These are phyloP conservation scores for Clarias gariepinus DNA, from an alignment of 2,113 vertebrate genomes.

Conservation along the genomic window DNA sequence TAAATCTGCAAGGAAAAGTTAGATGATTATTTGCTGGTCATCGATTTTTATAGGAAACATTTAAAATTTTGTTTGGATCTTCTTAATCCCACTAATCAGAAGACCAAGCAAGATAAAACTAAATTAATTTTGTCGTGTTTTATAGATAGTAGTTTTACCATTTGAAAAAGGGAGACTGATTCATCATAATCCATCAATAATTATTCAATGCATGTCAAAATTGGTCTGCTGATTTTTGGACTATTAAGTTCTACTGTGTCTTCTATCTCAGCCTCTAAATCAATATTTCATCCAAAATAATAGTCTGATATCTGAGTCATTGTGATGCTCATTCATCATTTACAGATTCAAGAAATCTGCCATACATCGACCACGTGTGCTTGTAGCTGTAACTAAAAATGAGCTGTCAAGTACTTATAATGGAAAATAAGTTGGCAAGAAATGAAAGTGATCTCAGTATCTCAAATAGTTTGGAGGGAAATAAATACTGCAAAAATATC, in stretches of 20 bases:
- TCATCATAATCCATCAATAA: not conserved
- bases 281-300: conserved; percentile 21
- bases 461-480: not conserved
- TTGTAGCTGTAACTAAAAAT: conserved; percentile 25
- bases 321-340: conserved; percentile 22
- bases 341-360: conserved; percentile 10
- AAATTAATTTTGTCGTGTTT: conserved; percentile 24
- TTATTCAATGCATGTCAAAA: not conserved
- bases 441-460: not conserved
- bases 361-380: not conserved
- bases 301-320: conserved; percentile 11
- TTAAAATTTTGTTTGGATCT: not conserved
- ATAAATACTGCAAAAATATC: not conserved
- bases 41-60: not conserved
- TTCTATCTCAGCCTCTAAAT: conserved; percentile 19
- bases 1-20: not conserved
- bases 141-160: not conserved
- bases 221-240: conserved; percentile 11
- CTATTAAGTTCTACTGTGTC: conserved; percentile 3
- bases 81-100: not conserved
- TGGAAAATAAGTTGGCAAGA: not conserved
- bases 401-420: conserved; percentile 1
- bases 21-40: not conserved
- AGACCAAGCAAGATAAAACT: not conserved
- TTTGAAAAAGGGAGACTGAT: conserved; percentile 9